These are phyloP conservation scores for Dolichopus griseipennis DNA, from an alignment of 2,888 invertebrate genomes.

Conservation along the genomic window DNA sequence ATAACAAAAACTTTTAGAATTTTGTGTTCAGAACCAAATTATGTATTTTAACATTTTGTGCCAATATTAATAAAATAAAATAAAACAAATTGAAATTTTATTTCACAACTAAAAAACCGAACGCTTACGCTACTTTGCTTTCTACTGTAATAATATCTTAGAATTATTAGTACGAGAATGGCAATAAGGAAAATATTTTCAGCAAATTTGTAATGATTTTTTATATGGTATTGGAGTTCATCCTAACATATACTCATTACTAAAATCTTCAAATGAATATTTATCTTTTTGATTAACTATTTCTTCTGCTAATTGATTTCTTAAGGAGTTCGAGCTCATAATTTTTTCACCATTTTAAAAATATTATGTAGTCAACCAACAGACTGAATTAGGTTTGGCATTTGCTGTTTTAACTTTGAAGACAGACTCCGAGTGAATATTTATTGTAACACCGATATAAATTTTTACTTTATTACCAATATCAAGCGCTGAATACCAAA, in stretches of 20 bases:
- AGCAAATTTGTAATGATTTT: slow-evolving; percentile 48
- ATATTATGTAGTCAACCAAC: slow-evolving; percentile 43
- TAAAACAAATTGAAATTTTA: no score
- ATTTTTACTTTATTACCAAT: slow-evolving; percentile 54
- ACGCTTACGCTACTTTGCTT: no score
- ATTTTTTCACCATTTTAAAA: slow-evolving; percentile 46
- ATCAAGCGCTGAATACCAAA: slow-evolving; percentile 58
- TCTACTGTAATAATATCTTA: no score
- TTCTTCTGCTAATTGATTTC: no score
- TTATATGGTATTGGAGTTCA: slow-evolving; percentile 38
- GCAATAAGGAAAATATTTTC: no score
- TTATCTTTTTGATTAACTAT: no score
- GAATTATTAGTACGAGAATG: no score
- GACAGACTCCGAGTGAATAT: slow-evolving; percentile 45
- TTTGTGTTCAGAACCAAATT: no score
- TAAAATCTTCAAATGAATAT: slow-evolving; percentile 38
- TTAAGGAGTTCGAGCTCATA: slow-evolving; percentile 16
- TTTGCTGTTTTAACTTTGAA: slow-evolving; percentile 38
- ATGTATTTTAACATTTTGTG: slow-evolving; percentile 27
- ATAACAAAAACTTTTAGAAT: no score
- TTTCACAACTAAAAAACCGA: no score
- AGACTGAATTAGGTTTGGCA: slow-evolving; percentile 40
- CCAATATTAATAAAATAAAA: slow-evolving; percentile 24
- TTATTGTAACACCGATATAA: slow-evolving; percentile 50
- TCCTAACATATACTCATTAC: slow-evolving; percentile 46